These are phyloP conservation scores for Pentalonia nigronervosa DNA, from an alignment of 1,140 invertebrate genomes.

Conservation along the genomic window DNA sequence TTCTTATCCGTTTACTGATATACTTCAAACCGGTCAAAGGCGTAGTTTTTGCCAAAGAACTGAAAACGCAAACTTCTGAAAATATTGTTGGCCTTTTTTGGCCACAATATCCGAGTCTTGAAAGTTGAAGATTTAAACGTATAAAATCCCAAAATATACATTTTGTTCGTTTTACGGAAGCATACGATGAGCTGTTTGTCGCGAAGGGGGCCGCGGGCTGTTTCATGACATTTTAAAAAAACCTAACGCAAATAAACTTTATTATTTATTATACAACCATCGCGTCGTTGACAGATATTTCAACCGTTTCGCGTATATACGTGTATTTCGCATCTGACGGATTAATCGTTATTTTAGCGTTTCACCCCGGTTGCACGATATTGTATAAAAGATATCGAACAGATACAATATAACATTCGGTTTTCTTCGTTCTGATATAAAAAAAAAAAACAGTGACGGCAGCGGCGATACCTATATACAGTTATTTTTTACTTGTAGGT, in stretches of 20 bases:
- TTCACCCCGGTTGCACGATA: neutral
- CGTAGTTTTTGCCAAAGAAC: neutral
- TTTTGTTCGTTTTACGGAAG: neutral
- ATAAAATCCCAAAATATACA: neutral
- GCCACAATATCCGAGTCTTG: neutral
- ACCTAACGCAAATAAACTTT: neutral
- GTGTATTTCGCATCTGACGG: neutral
- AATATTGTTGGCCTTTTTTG: neutral
- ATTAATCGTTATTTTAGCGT: neutral
- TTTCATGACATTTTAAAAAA: neutral
- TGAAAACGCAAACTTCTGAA: neutral
- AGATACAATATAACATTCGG: neutral
- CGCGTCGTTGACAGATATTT: neutral
- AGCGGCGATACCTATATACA: neutral
- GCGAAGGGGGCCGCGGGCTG: neutral
- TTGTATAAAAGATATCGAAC: neutral
- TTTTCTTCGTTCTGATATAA: neutral
- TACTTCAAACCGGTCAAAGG: neutral
- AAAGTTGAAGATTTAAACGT: neutral
- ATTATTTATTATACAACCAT: neutral
- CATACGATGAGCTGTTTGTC: neutral
- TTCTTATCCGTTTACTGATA: neutral
- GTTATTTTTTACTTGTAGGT: conserved; percentile 25
- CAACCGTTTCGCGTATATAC: neutral
- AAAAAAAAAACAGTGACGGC: neutral